Percentiles rank a stretch among this genome's conserved stretches.
phyloP scores from a whole-genome alignment of 2,113 vertebrate species.

The Brachyistius frenatus region DNA sequence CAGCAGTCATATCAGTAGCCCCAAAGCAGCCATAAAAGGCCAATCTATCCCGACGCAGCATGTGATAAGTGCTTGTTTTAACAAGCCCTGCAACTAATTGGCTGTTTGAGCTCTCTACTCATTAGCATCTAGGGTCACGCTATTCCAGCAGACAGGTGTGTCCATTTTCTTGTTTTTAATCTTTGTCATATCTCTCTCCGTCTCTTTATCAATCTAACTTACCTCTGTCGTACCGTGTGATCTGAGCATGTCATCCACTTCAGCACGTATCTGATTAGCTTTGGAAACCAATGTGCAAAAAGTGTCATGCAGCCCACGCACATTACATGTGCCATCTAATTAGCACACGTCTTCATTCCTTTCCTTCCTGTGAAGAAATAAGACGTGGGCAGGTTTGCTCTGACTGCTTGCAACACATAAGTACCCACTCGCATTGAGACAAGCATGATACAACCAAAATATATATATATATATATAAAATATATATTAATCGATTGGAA shows the following conservation, averaged over 20 bases:
- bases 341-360: constrained; percentile 15
- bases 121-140: constrained; percentile 54
- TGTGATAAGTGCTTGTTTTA: constrained; percentile 61
- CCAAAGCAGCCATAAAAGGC: constrained; percentile 63
- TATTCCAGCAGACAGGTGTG: constrained; percentile 48
- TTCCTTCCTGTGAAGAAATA: constrained; percentile 2
- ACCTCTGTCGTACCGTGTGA: constrained; percentile 14
- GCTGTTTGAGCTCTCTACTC: constrained; percentile 66
- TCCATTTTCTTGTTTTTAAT: constrained; percentile 19
- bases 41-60: constrained; percentile 66
- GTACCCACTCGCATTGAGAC: background rate
- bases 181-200: background rate
- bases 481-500: background rate
- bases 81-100: constrained; percentile 70
- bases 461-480: no score
- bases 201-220: background rate
- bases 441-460: background rate
- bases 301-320: background rate
- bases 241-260: constrained; percentile 27
- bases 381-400: background rate
- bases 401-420: background rate
- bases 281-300: constrained; percentile 8
- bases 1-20: constrained; percentile 67
- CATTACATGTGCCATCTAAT: constrained; percentile 15
- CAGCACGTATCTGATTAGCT: constrained; percentile 36